Conservation (phyloP, 2,888 invertebrate genomes). For the Cerastis rubricosa region DNA sequence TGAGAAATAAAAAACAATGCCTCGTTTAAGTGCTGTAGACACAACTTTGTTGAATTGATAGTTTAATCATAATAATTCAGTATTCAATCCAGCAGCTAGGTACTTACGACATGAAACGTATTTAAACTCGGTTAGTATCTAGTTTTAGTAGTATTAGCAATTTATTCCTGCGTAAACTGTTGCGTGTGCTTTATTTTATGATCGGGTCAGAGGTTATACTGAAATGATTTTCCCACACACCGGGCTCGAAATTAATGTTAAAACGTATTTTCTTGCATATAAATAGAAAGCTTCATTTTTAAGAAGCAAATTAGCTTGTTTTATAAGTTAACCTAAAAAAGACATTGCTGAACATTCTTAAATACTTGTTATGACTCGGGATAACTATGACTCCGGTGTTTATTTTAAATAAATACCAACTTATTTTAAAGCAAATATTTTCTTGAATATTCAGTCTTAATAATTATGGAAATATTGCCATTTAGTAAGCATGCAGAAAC, state of each 20-base stretch:
- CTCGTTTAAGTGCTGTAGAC: neutral
- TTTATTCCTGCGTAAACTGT: constrained; percentile 29
- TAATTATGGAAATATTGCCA: constrained; percentile 42
- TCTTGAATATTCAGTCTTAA: constrained; percentile 16
- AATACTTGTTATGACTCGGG: neutral
- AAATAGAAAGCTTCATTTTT: neutral
- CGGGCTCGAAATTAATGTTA: neutral
- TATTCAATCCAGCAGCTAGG: neutral
- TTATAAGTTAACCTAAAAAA: neutral
- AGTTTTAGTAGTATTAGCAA: constrained; percentile 27
- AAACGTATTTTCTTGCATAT: neutral
- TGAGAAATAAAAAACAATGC: too few relatives aligned
- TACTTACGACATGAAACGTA: neutral
- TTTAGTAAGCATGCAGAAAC: constrained; percentile 24
- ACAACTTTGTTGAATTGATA: neutral
- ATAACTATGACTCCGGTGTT: too few relatives aligned
- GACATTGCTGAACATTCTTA: neutral
- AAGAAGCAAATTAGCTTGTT: too few relatives aligned
- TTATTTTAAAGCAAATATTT: neutral
- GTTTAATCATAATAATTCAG: neutral
- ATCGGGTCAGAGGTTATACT: constrained; percentile 35
- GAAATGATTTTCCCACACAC: constrained; percentile 25
- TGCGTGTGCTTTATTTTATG: constrained; percentile 44
- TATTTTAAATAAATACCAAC: accelerated
- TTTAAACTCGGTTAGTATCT: constrained; percentile 18